Base-by-base conservation (phyloP, 2,113 vertebrate genomes). In the Genyomyrus donnyi region DNA sequence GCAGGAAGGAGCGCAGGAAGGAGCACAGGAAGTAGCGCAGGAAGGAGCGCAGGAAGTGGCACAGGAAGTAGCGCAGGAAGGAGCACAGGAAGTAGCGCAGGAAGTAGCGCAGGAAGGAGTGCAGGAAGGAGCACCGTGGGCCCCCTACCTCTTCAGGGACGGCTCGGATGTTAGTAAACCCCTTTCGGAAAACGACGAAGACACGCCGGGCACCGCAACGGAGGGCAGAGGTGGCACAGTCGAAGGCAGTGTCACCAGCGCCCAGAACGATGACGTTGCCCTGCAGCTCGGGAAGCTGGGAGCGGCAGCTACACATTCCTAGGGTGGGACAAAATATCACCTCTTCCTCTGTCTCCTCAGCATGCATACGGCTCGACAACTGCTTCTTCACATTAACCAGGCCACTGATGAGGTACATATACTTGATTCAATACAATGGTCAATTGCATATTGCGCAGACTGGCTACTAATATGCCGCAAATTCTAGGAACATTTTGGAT, bases 231-330 rank as follows among this genome's bases (percentile, higher is more conserved):
- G 98, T 99, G 31, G 98, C 97, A 39, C 98, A 99, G 96, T 99
- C 98, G 88, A 99, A 99, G 17, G 98, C 98, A 0, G 98, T 99
- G 96, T 99, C 98, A 85, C 98, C 98, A 1, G 98, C 96, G 48
- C 98, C 98, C 1, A 99, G 95, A 46, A 99, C 97, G 48, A 99
- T 96, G 93, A 98, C 98, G 0, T 94, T 93, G n/a, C 98, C 98
- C 90, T 88, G 95, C 56, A 99, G 42, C 83, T 95, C 94, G 7
- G 98, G 98, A 94, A 99, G 93, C 5, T 95, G 91, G 84, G 96
- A 94, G 88, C 93, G 96, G 93, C 98, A 98, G 94, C 92, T 93
- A 90, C 98, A 99, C 97, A 99, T 97, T 85, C 97, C 98, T 99
- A 95, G 19, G 95, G 94, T 95, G 95, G 94, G 85, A 50, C 62